Conservation (phyloP, 1,140 invertebrate species). For the Solen grandis region DNA sequence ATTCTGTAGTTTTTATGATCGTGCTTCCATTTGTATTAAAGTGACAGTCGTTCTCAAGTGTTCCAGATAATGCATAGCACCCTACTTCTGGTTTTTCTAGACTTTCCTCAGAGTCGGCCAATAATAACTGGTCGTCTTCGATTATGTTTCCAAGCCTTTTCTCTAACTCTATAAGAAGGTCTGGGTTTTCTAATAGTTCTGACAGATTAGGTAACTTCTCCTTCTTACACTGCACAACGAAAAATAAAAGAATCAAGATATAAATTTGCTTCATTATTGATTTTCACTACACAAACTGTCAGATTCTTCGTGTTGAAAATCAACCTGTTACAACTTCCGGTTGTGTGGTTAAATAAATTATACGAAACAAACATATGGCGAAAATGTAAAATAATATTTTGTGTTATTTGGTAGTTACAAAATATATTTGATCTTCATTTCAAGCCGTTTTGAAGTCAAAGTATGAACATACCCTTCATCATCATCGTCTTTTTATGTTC, state of each 20-base stretch:
- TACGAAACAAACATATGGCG: too few relatives aligned
- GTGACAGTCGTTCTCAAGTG: neutral
- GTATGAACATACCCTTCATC: too few relatives aligned
- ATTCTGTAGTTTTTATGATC: slow-evolving; percentile 54
- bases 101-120: neutral
- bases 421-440: too few relatives aligned
- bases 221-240: neutral
- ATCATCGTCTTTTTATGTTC: too few relatives aligned
- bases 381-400: too few relatives aligned
- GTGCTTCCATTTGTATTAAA: slow-evolving; percentile 25
- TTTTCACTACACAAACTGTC: slow-evolving; percentile 41
- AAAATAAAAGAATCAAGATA: slow-evolving; percentile 16
- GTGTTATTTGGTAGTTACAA: too few relatives aligned
- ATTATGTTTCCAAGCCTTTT: slow-evolving; percentile 21
- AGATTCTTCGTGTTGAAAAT: too few relatives aligned
- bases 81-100: neutral
- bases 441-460: too few relatives aligned
- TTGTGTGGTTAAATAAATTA: too few relatives aligned
- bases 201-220: slow-evolving; percentile 34
- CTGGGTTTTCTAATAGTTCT: slow-evolving; percentile 31
- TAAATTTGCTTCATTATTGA: slow-evolving; percentile 24
- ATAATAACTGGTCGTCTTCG: slow-evolving; percentile 12
- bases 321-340: slow-evolving; percentile 5
- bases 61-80: slow-evolving; percentile 4
- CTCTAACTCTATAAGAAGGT: slow-evolving; percentile 34